Conservation (phyloP, 2,797 vertebrate genomes). For the Chelonia mydas region DNA sequence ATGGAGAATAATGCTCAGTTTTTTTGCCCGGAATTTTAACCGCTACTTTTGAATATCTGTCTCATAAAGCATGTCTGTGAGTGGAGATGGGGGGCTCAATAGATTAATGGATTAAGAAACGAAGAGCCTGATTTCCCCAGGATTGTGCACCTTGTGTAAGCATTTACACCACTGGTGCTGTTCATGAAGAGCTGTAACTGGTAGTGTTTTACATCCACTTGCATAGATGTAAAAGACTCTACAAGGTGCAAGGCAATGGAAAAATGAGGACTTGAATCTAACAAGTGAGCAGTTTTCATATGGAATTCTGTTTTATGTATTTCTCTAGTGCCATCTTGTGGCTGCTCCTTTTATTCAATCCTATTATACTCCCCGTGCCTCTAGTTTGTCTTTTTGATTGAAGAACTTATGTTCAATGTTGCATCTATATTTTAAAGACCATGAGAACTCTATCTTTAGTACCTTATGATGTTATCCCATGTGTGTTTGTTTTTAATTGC, state of each 20-base stretch:
- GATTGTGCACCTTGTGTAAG: background rate
- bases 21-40: background rate
- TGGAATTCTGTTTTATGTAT: background rate
- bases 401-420: background rate
- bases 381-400: background rate
- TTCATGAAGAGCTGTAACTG: background rate
- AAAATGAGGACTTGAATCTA: background rate
- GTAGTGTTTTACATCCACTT: background rate
- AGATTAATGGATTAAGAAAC: background rate
- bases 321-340: constrained; percentile 12
- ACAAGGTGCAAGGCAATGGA: background rate
- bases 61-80: background rate
- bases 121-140: background rate
- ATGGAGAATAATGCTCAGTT: background rate
- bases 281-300: background rate
- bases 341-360: background rate
- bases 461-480: background rate
- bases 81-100: background rate
- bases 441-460: background rate
- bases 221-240: background rate
- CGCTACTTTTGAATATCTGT: background rate
- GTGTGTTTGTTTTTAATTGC: background rate
- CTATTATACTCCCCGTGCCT: background rate
- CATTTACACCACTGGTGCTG: background rate
- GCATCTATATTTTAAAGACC: background rate